Base-by-base conservation (phyloP, 1,140 invertebrate species). In the Nomia melanderi region DNA sequence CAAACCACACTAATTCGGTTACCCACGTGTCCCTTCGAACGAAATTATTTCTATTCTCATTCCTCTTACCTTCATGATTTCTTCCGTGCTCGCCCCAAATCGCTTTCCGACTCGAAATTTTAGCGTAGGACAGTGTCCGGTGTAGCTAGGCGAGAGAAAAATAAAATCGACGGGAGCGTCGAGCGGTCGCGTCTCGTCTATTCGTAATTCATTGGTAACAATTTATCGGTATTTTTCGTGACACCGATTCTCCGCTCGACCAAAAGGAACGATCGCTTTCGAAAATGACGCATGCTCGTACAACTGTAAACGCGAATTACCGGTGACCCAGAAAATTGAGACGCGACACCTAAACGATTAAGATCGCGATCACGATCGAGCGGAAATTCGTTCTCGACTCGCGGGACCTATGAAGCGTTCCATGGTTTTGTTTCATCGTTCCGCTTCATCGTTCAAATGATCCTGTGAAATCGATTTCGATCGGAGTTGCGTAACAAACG, bases 121-220 rank as follows among this genome's bases (percentile, higher is more conserved):
- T 29, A 96, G 91, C 44, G 95, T 94, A 50, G 95, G 95, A 91
- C 95, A 96, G 82, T 96, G 95, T n/a, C 95, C 95, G 4, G 95
- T 96, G 83, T 96, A 96, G 73, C 95, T 96, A 66, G 41, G 59
- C 7, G 7, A 23, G 60, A 0, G 20, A 12, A 53, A n/a, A 9
- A 54, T 33, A 14, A 9, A 14, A 3, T 1, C 39, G 12, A 14
- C 14, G n/a, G n/a, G 2, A 41, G 14, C 3, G 9, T 20, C 41
- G 14, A 44, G 20, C 14, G 36, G 11, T 6, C n/a, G n/a, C n/a
- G n/a, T n/a, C n/a, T n/a, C 6, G 14, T 20, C 41, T 20, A 44
- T 44, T 44, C n/a, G n/a, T n/a, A n/a, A n/a, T n/a, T n/a, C n/a
- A n/a, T n/a, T n/a, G n/a, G n/a, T n/a, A n/a, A n/a, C n/a, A n/a